Base-by-base conservation (phyloP, 2,888 invertebrate genomes). In the Meiosimyza platycephala region DNA sequence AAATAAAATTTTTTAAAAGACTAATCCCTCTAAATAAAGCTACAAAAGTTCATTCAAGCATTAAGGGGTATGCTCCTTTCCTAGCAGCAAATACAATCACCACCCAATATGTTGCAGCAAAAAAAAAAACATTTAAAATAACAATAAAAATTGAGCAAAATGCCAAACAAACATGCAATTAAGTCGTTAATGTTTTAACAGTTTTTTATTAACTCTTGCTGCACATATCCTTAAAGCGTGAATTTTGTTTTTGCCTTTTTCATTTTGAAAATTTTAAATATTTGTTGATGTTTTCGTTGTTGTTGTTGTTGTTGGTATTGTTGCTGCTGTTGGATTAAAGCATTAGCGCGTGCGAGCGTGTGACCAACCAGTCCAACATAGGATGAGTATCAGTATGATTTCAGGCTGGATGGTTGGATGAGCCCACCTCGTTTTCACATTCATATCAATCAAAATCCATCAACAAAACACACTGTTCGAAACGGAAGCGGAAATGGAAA, bases 171-270 rank as follows among this genome's bases (percentile, higher is more conserved):
- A 85, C 84, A 85, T 85, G 84, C 84, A 84, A 84, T 84, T 84
- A 85, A 84, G 85, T 85, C 84, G 84, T 84, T 84, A 84, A 85
- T 84, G 84, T 85, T 85, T 85, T 85, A 84, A 85, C 84, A 83
- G 84, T 84, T 81, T 28, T 40, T 40, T 84, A 83, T 18, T 13
- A 13, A 22, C 15, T 60, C 13, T 28, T 22, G 28, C 28, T 28
- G 28, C 28, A 40, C 40, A 84, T 82, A 79, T 84, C 79, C 79
- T 79, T 75, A 73, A 72, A 57, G 67, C 71, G 65, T 55, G 63
- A 55, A 62, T 68, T 28, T 54, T n/a, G 40, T 71, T 72, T 72
- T 40, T 57, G 65, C 64, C 22, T 65, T 67, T 16, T 18, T 15
- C 57, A 68, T 50, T 67, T 33, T 16, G 11, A 22, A 22, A 22